Evolutionary conservation across 35 echinoderm and acorn worm species (phyloP).

Genomic region (Apostichopus parvimensis): DNA sequence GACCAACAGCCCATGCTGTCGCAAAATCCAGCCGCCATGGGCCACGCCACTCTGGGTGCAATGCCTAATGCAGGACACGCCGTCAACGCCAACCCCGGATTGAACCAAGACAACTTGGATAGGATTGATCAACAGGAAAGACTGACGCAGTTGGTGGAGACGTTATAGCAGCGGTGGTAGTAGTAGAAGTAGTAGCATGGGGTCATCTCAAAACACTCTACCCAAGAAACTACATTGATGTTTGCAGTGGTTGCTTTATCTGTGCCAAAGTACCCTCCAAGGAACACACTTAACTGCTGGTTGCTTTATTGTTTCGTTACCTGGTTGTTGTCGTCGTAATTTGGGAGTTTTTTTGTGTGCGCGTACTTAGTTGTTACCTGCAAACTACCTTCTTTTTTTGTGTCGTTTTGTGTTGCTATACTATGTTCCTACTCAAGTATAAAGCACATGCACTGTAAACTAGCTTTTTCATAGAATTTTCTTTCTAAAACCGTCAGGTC

Average conservation of each 20-base stretch:
- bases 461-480: background rate
- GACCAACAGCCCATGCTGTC: conserved; percentile 94
- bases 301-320: background rate
- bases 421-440: background rate
- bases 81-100: conserved; percentile 64
- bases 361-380: background rate
- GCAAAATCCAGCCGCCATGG: conserved; percentile 81
- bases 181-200: conserved; percentile 30
- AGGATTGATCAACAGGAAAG: conserved; percentile 97
- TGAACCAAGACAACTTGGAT: conserved; percentile 82
- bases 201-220: conserved; percentile 61
- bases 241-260: conserved; percentile 40
- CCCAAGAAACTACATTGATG: conserved; percentile 24
- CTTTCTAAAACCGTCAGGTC: background rate
- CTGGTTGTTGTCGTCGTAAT: background rate
- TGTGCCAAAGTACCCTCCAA: conserved; percentile 38
- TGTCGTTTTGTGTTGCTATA: background rate
- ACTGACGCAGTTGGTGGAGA: conserved; percentile 88
- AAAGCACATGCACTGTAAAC: background rate
- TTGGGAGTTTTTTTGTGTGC: too few relatives aligned
- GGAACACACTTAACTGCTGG: conserved; percentile 19
- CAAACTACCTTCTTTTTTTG: background rate
- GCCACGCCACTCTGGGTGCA: conserved; percentile 74
- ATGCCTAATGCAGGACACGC: conserved; percentile 72
- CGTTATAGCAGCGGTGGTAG: conserved; percentile 65